Evolutionary conservation across 2,797 vertebrate species (phyloP), one percentile per base, ranked within the genome.

Genomic region (Eulemur coronatus): DNA sequence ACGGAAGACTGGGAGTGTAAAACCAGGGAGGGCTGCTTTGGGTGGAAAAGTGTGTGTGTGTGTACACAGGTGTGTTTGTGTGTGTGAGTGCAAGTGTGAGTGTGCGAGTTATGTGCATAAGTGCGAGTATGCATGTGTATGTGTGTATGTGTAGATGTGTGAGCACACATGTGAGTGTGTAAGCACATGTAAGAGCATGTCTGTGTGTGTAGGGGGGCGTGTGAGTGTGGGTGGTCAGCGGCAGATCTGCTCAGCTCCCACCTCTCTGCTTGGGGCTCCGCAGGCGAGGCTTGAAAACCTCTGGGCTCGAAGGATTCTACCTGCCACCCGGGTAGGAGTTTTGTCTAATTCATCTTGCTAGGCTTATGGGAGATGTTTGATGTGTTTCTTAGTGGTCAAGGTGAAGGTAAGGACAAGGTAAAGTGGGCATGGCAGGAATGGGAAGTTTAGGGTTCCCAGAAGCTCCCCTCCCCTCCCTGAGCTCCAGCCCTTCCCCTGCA

Each of bases 1-100:
- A 26, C 9, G 6, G 69, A 52, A 89, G 55, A 33, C 46, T 17
- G 65, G 20, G 33, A 15, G 2, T 46, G 17, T 24, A 65, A 76
- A 67, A 15, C 10, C 38, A 28, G n/a, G 0, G 55, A 84, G 52
- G 24, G 22, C 48, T 69, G 80, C 52, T 85, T n/a, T 46, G 72
- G 38, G 43, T 30, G 46, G 35, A 79, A 46, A 69, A 26, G 63
- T 38, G 15, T 59, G 75, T n/a, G 38, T 26, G 0, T 48, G 28
- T 78, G 70, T 14, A 26, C 22, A 38, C 9, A 0, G 0, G 35
- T 52, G 61, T 14, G 41, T 41, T 1, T 4, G 24, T 33, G 4
- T 30, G 43, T 35, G 52, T 13, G 46, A 33, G 35, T 26, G 59
- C 7, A 12, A 86, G 69, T 17, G 41, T 28, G 24, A 6, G 24